phyloP scores from a whole-genome alignment of 2,888 invertebrate species.

The Sphaeridia pumilis region DNA sequence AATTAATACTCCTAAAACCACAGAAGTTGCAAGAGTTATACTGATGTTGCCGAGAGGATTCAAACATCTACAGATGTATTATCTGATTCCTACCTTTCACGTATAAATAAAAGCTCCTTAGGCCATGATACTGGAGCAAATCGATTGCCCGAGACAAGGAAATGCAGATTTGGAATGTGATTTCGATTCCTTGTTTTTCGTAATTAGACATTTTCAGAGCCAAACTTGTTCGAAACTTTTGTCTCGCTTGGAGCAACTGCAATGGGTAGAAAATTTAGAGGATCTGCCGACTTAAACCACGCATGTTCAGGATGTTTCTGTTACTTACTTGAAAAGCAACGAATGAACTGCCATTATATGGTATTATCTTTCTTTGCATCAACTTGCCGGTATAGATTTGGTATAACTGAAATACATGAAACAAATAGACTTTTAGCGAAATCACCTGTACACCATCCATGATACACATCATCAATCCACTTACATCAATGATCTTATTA shows the following conservation, averaged over 20 bases:
- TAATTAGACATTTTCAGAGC: conserved; percentile 39
- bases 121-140: conserved; percentile 68
- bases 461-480: conserved; percentile 10
- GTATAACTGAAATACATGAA: conserved; percentile 40
- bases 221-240: conserved; percentile 43
- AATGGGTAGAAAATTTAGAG: conserved; percentile 10
- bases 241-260: conserved; percentile 43
- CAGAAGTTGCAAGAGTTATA: no score
- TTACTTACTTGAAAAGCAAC: conserved; percentile 38
- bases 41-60: no score
- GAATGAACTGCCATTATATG: conserved; percentile 38
- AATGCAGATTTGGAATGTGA: conserved; percentile 66
- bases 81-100: conserved; percentile 48
- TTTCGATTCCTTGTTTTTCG: conserved; percentile 46
- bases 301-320: not conserved
- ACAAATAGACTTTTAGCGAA: conserved; percentile 2
- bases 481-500: conserved; percentile 36
- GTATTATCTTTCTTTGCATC: conserved; percentile 39
- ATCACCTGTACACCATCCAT: conserved; percentile 10
- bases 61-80: no score
- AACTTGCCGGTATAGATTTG: conserved; percentile 39
- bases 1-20: conserved; percentile 22
- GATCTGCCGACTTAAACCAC: no score
- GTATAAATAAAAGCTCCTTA: conserved; percentile 69
- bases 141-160: conserved; percentile 78